Conservation (phyloP, 2,113 vertebrate genomes). For the Clupea harengus region DNA sequence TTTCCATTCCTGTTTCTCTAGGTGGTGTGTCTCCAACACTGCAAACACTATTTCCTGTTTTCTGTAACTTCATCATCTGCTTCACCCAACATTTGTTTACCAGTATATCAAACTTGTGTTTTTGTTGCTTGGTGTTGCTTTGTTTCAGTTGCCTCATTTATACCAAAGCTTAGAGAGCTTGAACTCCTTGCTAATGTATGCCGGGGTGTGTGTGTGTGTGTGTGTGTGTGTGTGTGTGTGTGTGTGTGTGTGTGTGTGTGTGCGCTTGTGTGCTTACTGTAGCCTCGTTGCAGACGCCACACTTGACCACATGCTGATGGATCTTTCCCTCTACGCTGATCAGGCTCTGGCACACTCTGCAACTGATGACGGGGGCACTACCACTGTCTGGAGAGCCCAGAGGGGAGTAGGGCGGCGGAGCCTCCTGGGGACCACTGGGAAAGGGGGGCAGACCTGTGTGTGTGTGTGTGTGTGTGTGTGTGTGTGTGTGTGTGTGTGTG, state of each 20-base stretch:
- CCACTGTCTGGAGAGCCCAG: slow-evolving; percentile 63
- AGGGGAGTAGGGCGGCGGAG: slow-evolving; percentile 47
- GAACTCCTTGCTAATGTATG: no score
- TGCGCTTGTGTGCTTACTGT: slow-evolving; percentile 56
- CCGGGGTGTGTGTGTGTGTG: no score
- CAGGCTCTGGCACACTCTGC: slow-evolving; percentile 70
- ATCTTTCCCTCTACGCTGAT: slow-evolving; percentile 70
- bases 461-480: background rate
- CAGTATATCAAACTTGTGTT: no score
- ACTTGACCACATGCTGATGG: slow-evolving; percentile 75
- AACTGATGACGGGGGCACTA: slow-evolving; percentile 65
- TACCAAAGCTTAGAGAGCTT: no score
- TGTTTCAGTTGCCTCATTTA: no score
- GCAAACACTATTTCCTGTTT: no score
- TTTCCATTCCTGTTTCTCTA: background rate
- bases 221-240: no score
- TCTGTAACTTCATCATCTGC: no score
- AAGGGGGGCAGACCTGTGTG: slow-evolving; percentile 57
- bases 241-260: background rate
- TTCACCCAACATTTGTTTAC: no score
- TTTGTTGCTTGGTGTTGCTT: no score
- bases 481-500: slow-evolving; percentile 25
- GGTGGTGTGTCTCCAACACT: no score
- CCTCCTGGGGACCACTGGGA: slow-evolving; percentile 54
- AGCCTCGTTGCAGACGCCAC: slow-evolving; percentile 70